Base-by-base conservation (phyloP, 2,888 invertebrate genomes). In the Nycteola revayana region DNA sequence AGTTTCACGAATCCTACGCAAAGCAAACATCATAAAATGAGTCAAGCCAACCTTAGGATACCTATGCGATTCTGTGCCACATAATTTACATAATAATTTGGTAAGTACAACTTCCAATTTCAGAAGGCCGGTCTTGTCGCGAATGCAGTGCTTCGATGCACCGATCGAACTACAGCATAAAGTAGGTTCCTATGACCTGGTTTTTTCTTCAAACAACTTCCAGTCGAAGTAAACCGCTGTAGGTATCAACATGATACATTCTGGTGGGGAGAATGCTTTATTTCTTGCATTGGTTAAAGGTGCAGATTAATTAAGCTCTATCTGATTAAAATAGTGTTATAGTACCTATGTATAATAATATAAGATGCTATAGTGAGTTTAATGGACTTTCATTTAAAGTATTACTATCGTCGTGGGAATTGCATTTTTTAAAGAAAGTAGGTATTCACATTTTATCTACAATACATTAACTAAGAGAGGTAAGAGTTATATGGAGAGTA, bases 31-130 rank as follows among this genome's bases (percentile, higher is more conserved):
- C 28, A 23, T 36, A 42, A 42, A 42, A 26, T 21, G 9, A 43
- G 27, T 32, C 26, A 28, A 41, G 32, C 32, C 38, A 43, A 24
- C 39, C 38, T 50, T 36, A 50, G 48, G 21, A 31, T 36, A 39
- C 30, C 35, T 27, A 28, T 36, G 28, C 29, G 9, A 22, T 33
- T 36, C 49, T 42, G 44, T 60, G 61, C 48, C 51, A 55, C 52
- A 53, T 32, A 44, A 73, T 80, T 79, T 57, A 52, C 80, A 80
- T 80, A 61, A 32, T 18, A 9, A 60, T 78, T 71, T 76, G 79
- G 80, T 42, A 44, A 47, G 43, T 45, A 43, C 64, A 60, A 56
- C 53, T 60, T 63, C 63, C 60, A 53, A 49, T 52, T 53, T 43
- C 45, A 58, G 55, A 44, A 41, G 49, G 40, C 56, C 50, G 50